phyloP scores from a whole-genome alignment of 1,140 invertebrate species.

The Harlomillsia oculata region DNA sequence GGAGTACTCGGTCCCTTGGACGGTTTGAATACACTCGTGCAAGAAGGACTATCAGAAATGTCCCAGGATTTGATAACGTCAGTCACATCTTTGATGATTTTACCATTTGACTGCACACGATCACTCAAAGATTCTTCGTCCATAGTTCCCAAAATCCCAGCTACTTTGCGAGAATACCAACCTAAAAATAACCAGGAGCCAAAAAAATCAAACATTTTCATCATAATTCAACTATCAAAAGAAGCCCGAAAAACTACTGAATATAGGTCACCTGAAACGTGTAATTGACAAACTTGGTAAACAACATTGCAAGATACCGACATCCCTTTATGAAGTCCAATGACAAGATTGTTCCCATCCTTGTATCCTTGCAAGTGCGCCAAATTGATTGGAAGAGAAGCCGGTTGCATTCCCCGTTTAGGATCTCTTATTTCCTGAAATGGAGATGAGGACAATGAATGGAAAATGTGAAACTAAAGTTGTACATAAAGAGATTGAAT shows the following conservation, averaged over 20 bases:
- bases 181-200: too few species aligned
- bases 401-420: background rate
- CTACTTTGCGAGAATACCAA: conserved; percentile 75
- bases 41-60: conserved; percentile 26
- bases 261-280: conserved; percentile 33
- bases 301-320: conserved; percentile 22
- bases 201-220: too few species aligned
- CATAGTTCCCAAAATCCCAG: conserved; percentile 76
- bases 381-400: conserved; percentile 26
- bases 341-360: conserved; percentile 18
- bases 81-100: conserved; percentile 41
- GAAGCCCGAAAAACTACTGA: too few species aligned
- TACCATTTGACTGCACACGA: conserved; percentile 52
- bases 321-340: conserved; percentile 18
- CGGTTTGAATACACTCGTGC: background rate
- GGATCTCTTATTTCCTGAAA: conserved; percentile 23
- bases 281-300: conserved; percentile 25
- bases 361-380: conserved; percentile 20
- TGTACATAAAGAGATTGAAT: too few species aligned
- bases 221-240: too few species aligned
- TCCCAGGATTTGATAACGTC: conserved; percentile 42
- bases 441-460: background rate
- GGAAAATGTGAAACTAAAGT: too few species aligned
- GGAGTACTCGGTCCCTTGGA: background rate
- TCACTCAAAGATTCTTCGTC: conserved; percentile 81